Base-by-base conservation (phyloP, 2,888 invertebrate species). In the Spilosoma lubricipeda region DNA sequence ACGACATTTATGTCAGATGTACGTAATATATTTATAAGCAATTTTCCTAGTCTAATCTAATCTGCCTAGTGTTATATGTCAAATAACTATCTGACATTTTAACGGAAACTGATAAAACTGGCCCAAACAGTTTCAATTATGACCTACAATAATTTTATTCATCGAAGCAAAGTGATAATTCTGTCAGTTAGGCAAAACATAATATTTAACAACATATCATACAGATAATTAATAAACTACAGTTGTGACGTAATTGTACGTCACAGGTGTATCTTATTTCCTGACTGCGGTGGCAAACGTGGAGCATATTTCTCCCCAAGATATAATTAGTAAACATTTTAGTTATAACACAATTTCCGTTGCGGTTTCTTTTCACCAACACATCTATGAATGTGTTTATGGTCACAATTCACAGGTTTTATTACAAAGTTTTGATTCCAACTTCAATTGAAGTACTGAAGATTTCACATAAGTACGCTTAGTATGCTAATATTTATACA, bases 401-500 rank as follows among this genome's bases (percentile, higher is more conserved):
- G 18, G 45, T 13, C 48, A 48, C 7, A 48, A 48, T 48, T 48
- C 20, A 48, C 5, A 30, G 33, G 23, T 48, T 52, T 33, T 33
- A 36, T 20, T 23, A 5, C 18, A 33, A 64, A 20, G 0, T 5
- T n/a, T 27, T 67, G 48, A 48, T 42, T 42, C 67, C 8, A 27
- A 67, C 11, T 9, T 4, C 7, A 11, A 67, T 67, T 23, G 33
- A 48, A 48, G 23, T 5, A 48, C 23, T 48, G 4, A 23, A 23
- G 42, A 67, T 11, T 2, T 56, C n/a, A 39, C 39, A 30, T 48
- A 9, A 48, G 27, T 66, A 66, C 70, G 33, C 69, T 36, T 39
- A 39, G 39, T 11, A 39, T 39, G 11, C 39, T 39, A 64, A 66
- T 68, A 63, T 74, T 67, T 77, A 72, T 75, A 73, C 36, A 75